Evolutionary conservation across 2,888 invertebrate species (phyloP).

Genomic region (Tipula vernalis): DNA sequence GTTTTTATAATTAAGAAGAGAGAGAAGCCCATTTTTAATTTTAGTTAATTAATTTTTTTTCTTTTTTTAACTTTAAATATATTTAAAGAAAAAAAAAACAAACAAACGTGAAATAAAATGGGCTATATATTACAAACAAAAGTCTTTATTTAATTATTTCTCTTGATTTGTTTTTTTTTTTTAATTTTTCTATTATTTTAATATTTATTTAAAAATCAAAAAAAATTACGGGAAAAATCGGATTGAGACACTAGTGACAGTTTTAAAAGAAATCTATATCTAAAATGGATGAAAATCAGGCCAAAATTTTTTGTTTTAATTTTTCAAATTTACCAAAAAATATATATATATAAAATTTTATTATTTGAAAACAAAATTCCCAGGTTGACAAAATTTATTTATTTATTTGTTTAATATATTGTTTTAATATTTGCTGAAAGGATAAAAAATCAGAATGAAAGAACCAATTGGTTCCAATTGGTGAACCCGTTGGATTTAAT

Average conservation of each 20-base stretch:
- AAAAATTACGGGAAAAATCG: background rate
- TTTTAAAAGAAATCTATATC: background rate
- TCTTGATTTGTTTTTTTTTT: background rate
- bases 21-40: background rate
- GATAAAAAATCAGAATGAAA: slow-evolving; percentile 8
- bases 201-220: background rate
- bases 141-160: background rate
- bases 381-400: slow-evolving; percentile 7
- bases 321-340: slow-evolving; percentile 6
- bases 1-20: background rate
- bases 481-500: slow-evolving; percentile 25
- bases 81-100: background rate
- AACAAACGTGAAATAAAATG: background rate
- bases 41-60: background rate
- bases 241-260: slow-evolving; percentile 9
- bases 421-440: slow-evolving; percentile 10
- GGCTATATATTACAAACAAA: background rate
- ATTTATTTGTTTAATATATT: background rate
- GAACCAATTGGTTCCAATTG: slow-evolving; percentile 25
- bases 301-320: background rate
- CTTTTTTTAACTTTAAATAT: background rate
- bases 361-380: background rate
- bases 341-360: background rate
- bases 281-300: slow-evolving; percentile 5
- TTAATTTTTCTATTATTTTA: background rate